Percentiles rank a stretch among this genome's conserved stretches.
phyloP scores from a whole-genome alignment of 1,140 invertebrate species.

The Lordiphosa mommai region DNA sequence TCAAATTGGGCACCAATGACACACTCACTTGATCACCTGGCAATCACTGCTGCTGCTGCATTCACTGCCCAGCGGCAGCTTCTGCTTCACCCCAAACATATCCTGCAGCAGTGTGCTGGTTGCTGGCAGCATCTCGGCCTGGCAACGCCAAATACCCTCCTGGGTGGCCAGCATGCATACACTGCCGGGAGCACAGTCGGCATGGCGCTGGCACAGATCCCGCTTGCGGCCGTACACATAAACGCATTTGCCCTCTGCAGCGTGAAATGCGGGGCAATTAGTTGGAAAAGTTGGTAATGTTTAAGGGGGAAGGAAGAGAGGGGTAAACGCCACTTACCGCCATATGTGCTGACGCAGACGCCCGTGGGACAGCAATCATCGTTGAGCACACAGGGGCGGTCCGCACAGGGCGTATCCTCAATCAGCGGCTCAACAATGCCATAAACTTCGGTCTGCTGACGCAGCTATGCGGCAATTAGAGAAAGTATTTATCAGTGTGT shows the following conservation, averaged over 20 bases:
- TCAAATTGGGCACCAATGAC: not conserved
- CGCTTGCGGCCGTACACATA: conserved; percentile 87
- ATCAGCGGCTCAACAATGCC: conserved; percentile 81
- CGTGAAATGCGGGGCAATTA: not conserved
- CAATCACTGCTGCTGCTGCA: conserved; percentile 92
- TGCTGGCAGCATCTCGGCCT: conserved; percentile 60
- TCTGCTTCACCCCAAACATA: conserved; percentile 35
- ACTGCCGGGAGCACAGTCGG: conserved; percentile 88
- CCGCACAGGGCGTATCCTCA: conserved; percentile 83
- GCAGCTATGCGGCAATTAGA: conserved; percentile 49
- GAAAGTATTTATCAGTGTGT: conserved; percentile 11
- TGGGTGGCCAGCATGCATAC: conserved; percentile 84
- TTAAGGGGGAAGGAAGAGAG: too few species aligned
- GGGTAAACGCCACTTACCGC: conserved; percentile 81
- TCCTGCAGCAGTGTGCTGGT: conserved; percentile 27
- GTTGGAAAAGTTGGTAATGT: not conserved
- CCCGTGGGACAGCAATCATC: conserved; percentile 88
- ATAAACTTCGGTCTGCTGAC: conserved; percentile 61
- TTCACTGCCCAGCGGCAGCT: conserved; percentile 91
- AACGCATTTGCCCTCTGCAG: conserved; percentile 84
- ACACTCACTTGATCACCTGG: conserved; percentile 84
- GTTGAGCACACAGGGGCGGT: conserved; percentile 85
- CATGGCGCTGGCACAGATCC: conserved; percentile 86
- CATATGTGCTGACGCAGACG: conserved; percentile 87
- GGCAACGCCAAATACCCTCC: conserved; percentile 87